Evolutionary conservation across 2,113 vertebrate genomes (phyloP).

Genomic region (Limanda limanda): DNA sequence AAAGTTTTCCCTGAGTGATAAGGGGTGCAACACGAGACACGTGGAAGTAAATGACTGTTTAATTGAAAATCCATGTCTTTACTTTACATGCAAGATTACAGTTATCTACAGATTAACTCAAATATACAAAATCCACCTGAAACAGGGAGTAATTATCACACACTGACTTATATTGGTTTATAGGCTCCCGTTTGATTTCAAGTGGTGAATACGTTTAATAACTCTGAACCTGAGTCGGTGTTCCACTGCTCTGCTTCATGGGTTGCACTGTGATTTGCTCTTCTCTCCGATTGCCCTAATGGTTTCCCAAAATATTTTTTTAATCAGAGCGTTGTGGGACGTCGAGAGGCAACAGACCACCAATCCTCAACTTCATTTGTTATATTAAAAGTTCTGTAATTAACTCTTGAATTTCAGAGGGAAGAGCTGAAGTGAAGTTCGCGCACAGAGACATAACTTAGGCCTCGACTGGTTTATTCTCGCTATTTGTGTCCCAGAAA

Average conservation of each 20-base stretch:
- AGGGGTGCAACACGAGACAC: background rate
- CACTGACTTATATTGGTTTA: background rate
- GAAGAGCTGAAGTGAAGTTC: slow-evolving; percentile 7
- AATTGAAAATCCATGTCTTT: background rate
- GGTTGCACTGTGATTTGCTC: slow-evolving; percentile 17
- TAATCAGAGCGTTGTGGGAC: slow-evolving; percentile 31
- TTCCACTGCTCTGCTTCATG: background rate
- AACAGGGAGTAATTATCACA: background rate
- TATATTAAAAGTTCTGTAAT: slow-evolving; percentile 37
- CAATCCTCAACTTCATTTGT: slow-evolving; percentile 40
- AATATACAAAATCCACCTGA: background rate
- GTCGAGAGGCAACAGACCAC: slow-evolving; percentile 31
- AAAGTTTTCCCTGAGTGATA: background rate
- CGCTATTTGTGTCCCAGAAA: slow-evolving; percentile 36
- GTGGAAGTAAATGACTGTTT: background rate
- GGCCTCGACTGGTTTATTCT: slow-evolving; percentile 33
- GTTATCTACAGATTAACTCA: slow-evolving; percentile 1
- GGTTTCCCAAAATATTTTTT: slow-evolving; percentile 28
- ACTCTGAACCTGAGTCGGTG: background rate
- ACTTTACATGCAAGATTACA: background rate
- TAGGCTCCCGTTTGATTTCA: background rate
- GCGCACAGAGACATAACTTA: slow-evolving; percentile 12
- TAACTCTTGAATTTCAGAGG: slow-evolving; percentile 12
- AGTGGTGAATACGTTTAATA: background rate
- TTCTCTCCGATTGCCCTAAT: slow-evolving; percentile 24